Evolutionary conservation across 1,140 invertebrate genomes (phyloP).

Genomic region (Euglossa dilemma): DNA sequence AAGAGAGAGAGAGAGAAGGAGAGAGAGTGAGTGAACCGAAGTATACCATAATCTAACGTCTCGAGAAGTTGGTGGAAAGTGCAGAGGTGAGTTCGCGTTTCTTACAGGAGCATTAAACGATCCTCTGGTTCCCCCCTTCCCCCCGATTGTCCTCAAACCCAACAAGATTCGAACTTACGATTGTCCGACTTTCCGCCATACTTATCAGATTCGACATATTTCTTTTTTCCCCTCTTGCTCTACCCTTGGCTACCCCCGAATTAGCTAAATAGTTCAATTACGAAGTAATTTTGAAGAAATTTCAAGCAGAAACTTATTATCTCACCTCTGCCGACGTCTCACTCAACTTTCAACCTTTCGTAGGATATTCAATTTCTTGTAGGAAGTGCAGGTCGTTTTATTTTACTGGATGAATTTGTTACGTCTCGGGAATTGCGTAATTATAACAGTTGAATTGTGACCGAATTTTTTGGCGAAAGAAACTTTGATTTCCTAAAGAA

Average conservation of each 20-base stretch:
- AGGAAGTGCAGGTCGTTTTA: no score
- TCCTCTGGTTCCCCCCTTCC: slow-evolving; percentile 54
- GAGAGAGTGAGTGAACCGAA: slow-evolving; percentile 11
- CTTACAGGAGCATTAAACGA: slow-evolving; percentile 65
- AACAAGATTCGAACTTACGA: slow-evolving; percentile 16
- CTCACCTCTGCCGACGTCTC: not conserved
- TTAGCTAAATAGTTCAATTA: not conserved
- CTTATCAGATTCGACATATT: slow-evolving; percentile 5
- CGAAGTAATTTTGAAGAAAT: not conserved
- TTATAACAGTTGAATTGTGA: no score
- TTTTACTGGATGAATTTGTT: no score
- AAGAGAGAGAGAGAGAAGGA: not conserved
- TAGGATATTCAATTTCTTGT: not conserved
- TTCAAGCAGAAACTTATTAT: not conserved
- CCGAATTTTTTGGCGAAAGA: no score
- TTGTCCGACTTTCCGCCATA: not conserved
- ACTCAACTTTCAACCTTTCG: not conserved
- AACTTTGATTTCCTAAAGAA: no score
- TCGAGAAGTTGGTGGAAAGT: slow-evolving; percentile 66
- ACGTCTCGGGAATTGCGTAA: no score
- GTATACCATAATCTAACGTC: slow-evolving; percentile 68
- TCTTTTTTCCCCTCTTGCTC: not conserved
- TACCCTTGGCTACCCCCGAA: no score
- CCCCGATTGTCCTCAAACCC: slow-evolving; percentile 59
- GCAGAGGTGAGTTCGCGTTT: slow-evolving; percentile 51